Base-by-base conservation (phyloP, 2,888 invertebrate genomes). In the Caenorhabditis zanzibari region DNA sequence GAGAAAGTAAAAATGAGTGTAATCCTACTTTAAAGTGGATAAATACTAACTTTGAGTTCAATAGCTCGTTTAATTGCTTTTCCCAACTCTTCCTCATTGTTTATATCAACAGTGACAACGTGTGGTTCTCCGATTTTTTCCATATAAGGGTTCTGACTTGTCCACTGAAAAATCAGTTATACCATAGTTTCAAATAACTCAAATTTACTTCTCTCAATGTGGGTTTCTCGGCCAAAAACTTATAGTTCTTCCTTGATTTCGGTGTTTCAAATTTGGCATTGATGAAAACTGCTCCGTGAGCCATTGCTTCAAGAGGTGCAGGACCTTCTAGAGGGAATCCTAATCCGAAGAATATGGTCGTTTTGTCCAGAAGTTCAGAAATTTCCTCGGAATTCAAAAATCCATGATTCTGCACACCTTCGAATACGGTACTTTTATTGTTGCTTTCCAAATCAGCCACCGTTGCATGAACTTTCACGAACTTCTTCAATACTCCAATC, bases 281-380 rank as follows among this genome's bases (percentile, higher is more conserved):
- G 76, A 94, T 90, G 86, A 93, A 94, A 5, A 93, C 92, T 28
- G 93, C 93, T 16, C 94, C 94, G 84, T 93, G 93, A 10, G 93
- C 93, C 32, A 93, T 93, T 14, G 94, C 94, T 85, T 94, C 94
- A 73, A 94, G 85, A 9, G 94, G 93, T 10, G 93, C 93, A 7
- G 93, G 94, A 12, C 90, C 90, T 93, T 93, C 90, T 91, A 93
- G 14, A 91, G 94, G 91, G 84, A 94, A 94, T 19, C 94, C 93
- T 6, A 94, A 90, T 1, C 94, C 94, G 41, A 94, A 90, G 89
- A 94, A 93, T 56, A 93, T 86, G 90, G 93, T 92, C 10, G 92
- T 91, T 76, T 91, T 85, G 22, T 91, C 86, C 14, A 93, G 89
- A 2, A 93, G 87, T 63, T 86, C 82, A 63, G 92, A 92, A 2